These are phyloP conservation scores for Taurulus bubalis DNA, from an alignment of 2,113 vertebrate genomes.

Conservation along the genomic window DNA sequence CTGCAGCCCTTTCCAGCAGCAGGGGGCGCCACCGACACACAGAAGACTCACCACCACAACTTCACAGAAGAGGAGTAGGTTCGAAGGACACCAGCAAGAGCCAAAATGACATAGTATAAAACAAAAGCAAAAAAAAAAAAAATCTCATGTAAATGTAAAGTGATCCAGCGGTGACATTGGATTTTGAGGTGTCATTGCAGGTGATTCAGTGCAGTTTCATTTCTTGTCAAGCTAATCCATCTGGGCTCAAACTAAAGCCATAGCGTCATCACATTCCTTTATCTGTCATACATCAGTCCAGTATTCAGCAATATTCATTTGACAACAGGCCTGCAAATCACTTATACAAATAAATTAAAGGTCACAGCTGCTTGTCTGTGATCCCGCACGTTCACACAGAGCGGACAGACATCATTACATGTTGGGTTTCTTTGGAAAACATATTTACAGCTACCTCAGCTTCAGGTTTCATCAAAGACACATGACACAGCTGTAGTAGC, in stretches of 20 bases:
- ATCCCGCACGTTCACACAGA: slow-evolving; percentile 14
- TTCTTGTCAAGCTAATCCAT: slow-evolving; percentile 33
- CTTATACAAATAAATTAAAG: slow-evolving; percentile 72
- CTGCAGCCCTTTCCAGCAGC: slow-evolving; percentile 55
- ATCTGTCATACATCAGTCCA: slow-evolving; percentile 51
- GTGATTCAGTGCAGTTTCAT: slow-evolving; percentile 72
- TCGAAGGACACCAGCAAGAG: slow-evolving; percentile 46
- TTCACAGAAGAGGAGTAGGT: slow-evolving; percentile 44
- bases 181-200: slow-evolving; percentile 63
- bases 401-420: slow-evolving; percentile 28
- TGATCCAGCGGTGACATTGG: slow-evolving; percentile 56
- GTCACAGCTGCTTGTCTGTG: slow-evolving; percentile 45
- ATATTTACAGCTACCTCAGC: slow-evolving; percentile 57
- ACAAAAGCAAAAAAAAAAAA: slow-evolving; percentile 3
- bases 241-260: slow-evolving; percentile 40
- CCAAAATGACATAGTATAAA: slow-evolving; percentile 26
- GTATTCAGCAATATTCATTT: slow-evolving; percentile 29
- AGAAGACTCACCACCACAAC: slow-evolving; percentile 29
- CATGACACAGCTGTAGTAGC: neutral
- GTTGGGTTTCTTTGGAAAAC: slow-evolving; percentile 65
- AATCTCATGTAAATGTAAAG: slow-evolving; percentile 59
- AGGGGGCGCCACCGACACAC: slow-evolving; percentile 62
- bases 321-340: slow-evolving; percentile 57
- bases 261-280: slow-evolving; percentile 57
- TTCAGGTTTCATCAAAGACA: slow-evolving; percentile 17